These are phyloP conservation scores for Troilus luridus DNA, from an alignment of 2,888 invertebrate species.

Conservation along the genomic window DNA sequence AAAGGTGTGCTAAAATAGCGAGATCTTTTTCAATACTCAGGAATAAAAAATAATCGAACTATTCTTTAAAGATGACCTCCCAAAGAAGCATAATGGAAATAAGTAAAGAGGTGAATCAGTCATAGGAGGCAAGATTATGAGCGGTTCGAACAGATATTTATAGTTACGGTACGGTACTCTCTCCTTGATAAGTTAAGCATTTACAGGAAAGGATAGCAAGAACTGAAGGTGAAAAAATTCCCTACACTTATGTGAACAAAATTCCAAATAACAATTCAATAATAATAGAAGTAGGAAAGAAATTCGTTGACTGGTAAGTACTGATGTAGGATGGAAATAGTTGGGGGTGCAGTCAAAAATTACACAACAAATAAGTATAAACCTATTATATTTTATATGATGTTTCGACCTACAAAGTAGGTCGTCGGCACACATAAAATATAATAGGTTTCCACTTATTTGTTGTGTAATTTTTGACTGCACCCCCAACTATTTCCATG, in stretches of 20 bases:
- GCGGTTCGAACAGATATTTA: background rate
- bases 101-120: background rate
- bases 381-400: too few species aligned
- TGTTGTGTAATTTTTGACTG: too few species aligned
- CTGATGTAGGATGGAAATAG: too few species aligned
- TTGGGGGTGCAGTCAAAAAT: too few species aligned
- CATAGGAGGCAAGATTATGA: background rate
- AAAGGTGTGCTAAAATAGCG: slow-evolving; percentile 4
- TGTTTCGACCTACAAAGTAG: too few species aligned
- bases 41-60: slow-evolving; percentile 22
- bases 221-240: background rate
- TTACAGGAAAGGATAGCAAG: background rate
- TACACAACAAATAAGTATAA: too few species aligned
- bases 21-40: background rate
- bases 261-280: too few species aligned
- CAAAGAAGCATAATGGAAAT: background rate
- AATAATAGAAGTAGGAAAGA: too few species aligned
- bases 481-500: too few species aligned
- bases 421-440: too few species aligned
- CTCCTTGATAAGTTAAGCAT: background rate
- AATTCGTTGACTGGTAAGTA: too few species aligned
- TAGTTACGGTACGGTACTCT: background rate
- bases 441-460: too few species aligned
- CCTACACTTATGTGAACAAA: background rate
- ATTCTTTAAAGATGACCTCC: background rate